Conservation (phyloP, 2,797 vertebrate genomes). For the Micropoecilia bifurca region DNA sequence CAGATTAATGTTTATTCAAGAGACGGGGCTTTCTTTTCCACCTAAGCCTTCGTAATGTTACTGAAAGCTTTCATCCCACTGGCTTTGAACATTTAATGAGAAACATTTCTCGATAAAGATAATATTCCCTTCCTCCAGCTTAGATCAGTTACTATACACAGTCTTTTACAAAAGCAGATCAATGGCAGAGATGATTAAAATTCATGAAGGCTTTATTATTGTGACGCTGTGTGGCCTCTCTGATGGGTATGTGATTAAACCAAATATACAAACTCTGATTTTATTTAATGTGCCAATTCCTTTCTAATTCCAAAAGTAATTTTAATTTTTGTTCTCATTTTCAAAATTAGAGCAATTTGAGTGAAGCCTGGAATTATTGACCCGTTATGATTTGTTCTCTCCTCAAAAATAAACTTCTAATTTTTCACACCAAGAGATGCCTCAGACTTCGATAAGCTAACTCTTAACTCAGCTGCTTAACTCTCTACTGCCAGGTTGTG, state of each 20-base stretch:
- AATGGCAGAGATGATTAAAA: conserved; percentile 35
- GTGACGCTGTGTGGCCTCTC: neutral
- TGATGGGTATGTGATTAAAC: neutral
- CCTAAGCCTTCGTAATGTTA: conserved; percentile 5
- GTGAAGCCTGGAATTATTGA: neutral
- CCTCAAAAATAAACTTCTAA: neutral
- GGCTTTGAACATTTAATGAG: conserved; percentile 56
- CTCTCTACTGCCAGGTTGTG: neutral
- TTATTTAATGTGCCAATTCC: neutral
- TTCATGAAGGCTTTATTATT: conserved; percentile 27
- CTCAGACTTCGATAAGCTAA: neutral
- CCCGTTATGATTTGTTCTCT: neutral
- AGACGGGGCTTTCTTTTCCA: conserved; percentile 15
- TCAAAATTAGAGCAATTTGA: neutral
- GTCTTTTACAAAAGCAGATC: conserved; percentile 36
- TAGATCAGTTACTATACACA: conserved; percentile 32
- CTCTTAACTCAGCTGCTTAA: neutral
- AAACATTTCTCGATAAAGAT: conserved; percentile 34
- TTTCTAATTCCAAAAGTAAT: neutral
- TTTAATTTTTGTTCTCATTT: neutral
- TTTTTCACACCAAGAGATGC: neutral
- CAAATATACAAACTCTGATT: neutral
- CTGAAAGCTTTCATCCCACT: conserved; percentile 4
- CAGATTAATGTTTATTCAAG: conserved; percentile 30
- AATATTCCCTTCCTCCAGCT: conserved; percentile 20